These are phyloP conservation scores for Eupeodes latifasciatus DNA, from an alignment of 2,888 invertebrate genomes.

Conservation along the genomic window DNA sequence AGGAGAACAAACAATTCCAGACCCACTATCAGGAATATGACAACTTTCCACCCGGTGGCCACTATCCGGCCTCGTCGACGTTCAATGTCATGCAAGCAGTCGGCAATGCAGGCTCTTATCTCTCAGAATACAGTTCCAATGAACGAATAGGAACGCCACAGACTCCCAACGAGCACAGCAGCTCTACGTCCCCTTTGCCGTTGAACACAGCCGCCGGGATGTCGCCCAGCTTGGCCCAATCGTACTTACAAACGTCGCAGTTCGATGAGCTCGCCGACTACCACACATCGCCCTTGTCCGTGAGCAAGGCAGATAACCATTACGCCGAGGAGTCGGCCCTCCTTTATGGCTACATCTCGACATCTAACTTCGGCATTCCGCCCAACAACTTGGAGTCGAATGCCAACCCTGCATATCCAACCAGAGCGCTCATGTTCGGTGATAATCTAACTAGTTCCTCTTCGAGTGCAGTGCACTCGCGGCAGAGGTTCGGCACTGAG, in stretches of 20 bases:
- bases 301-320: slow-evolving; percentile 86
- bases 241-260: slow-evolving; percentile 84
- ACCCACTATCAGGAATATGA: slow-evolving; percentile 86
- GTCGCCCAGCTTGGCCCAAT: slow-evolving; percentile 78
- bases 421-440: slow-evolving; percentile 84
- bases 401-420: slow-evolving; percentile 84
- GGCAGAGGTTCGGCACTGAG: slow-evolving; percentile 88
- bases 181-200: slow-evolving; percentile 85
- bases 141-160: slow-evolving; percentile 85
- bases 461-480: slow-evolving; percentile 78
- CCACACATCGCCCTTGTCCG: slow-evolving; percentile 88
- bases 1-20: slow-evolving; percentile 81
- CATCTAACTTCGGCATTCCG: slow-evolving; percentile 86
- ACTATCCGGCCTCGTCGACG: slow-evolving; percentile 84
- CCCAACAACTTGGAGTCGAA: slow-evolving; percentile 79
- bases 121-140: slow-evolving; percentile 81
- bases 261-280: slow-evolving; percentile 84
- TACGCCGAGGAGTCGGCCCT: slow-evolving; percentile 87
- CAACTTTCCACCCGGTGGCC: slow-evolving; percentile 84
- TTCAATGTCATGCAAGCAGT: slow-evolving; percentile 77
- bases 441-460: slow-evolving; percentile 85
- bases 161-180: slow-evolving; percentile 86
- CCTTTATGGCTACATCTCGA: slow-evolving; percentile 88
- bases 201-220: slow-evolving; percentile 83
- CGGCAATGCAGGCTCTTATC: slow-evolving; percentile 75